Percentiles rank a stretch among this genome's conserved stretches.
Conservation (phyloP, 1,140 invertebrate species). For the Cherax quadricarinatus region DNA sequence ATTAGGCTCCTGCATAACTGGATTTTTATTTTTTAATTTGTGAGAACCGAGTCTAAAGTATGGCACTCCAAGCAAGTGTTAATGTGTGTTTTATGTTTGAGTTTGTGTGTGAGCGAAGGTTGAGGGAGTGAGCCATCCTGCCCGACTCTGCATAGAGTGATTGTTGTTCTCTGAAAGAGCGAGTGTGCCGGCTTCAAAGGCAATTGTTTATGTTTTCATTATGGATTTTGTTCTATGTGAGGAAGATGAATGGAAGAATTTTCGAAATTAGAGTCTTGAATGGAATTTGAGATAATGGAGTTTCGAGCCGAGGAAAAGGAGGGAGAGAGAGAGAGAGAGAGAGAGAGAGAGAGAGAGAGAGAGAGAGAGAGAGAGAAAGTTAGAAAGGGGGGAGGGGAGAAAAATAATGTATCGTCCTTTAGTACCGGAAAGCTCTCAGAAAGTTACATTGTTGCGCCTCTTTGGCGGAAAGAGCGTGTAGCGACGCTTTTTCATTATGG, state of each 20-base stretch:
- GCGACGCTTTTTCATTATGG: constrained; percentile 66
- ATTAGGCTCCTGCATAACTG: too few species aligned
- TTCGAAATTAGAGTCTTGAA: constrained; percentile 71
- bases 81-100: not conserved
- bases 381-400: not conserved
- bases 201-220: constrained; percentile 71
- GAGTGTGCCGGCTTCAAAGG: constrained; percentile 68
- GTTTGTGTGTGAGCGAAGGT: constrained; percentile 27
- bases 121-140: not conserved
- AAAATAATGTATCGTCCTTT: constrained; percentile 60
- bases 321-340: constrained; percentile 11
- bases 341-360: not conserved
- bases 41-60: too few species aligned
- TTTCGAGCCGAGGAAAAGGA: constrained; percentile 54
- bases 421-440: constrained; percentile 54
- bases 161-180: constrained; percentile 66
- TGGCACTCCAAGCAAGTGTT: not conserved
- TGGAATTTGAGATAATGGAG: constrained; percentile 71
- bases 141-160: constrained; percentile 62
- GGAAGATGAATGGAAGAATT: constrained; percentile 68
- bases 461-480: constrained; percentile 27
- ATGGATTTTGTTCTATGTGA: constrained; percentile 72
- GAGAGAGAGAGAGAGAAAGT: constrained; percentile 26
- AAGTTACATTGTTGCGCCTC: constrained; percentile 53
- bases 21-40: too few species aligned